A percentile compares a stretch with the other conserved stretches of the same genome.
Evolutionary conservation across 1,140 invertebrate genomes (phyloP).

Genomic region (Drusus annulatus): DNA sequence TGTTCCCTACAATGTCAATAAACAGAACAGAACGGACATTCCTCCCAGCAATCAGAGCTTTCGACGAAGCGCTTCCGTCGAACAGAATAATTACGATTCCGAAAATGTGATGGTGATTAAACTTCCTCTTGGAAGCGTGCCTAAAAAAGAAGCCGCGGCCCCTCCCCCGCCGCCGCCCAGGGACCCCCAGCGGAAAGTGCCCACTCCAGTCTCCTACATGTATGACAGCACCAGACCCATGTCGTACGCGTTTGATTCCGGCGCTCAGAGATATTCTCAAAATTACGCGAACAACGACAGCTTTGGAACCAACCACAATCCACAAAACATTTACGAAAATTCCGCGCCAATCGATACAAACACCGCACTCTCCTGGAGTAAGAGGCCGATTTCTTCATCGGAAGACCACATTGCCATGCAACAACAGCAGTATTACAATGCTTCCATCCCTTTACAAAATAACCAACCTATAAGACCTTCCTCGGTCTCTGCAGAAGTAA

Average conservation of each 20-base stretch:
- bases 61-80: constrained; percentile 40
- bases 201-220: constrained; percentile 69
- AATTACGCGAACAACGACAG: constrained; percentile 21
- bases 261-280: constrained; percentile 31
- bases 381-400: constrained; percentile 70
- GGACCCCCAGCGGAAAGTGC: constrained; percentile 75
- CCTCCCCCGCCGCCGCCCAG: constrained; percentile 77
- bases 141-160: constrained; percentile 66
- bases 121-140: constrained; percentile 68
- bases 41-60: constrained; percentile 23
- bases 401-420: constrained; percentile 73
- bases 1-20: constrained; percentile 67
- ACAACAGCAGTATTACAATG: constrained; percentile 64
- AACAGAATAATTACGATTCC: constrained; percentile 58
- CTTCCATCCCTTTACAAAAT: constrained; percentile 60
- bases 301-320: constrained; percentile 10
- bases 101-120: constrained; percentile 69
- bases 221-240: constrained; percentile 70
- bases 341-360: constrained; percentile 11
- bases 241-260: constrained; percentile 70
- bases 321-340: constrained; percentile 53
- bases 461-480: constrained; percentile 70
- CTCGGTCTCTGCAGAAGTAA: constrained; percentile 71
- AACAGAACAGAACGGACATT: constrained; percentile 60
- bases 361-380: constrained; percentile 45